Conservation (phyloP, 2,113 vertebrate species). For the Colistium nudipinnis region DNA sequence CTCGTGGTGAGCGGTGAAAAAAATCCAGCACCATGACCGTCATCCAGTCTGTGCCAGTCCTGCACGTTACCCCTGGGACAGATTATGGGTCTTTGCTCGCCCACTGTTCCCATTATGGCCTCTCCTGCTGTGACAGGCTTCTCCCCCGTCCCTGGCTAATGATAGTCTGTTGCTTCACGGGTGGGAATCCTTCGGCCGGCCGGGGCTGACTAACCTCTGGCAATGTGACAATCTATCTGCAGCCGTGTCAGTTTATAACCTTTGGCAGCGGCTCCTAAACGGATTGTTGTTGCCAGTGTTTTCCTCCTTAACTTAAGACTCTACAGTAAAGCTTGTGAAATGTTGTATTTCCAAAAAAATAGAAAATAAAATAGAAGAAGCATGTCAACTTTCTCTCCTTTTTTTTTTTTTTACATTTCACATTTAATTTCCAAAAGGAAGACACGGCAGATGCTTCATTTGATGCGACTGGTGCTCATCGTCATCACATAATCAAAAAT, state of each 20-base stretch:
- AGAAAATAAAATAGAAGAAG: too few relatives aligned
- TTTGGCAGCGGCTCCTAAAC: constrained; percentile 15
- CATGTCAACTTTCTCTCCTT: too few relatives aligned
- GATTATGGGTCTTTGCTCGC: constrained; percentile 10
- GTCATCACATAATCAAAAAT: too few relatives aligned
- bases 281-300: not conserved
- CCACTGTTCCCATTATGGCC: constrained; percentile 20
- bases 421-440: too few relatives aligned
- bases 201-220: constrained; percentile 18
- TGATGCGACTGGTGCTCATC: too few relatives aligned
- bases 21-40: too few relatives aligned
- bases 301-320: too few relatives aligned
- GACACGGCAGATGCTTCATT: too few relatives aligned
- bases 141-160: constrained; percentile 29
- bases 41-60: not conserved
- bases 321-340: too few relatives aligned
- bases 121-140: constrained; percentile 31
- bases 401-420: too few relatives aligned
- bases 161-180: not conserved
- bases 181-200: not conserved
- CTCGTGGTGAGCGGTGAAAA: too few relatives aligned
- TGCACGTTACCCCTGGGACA: not conserved
- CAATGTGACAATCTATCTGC: not conserved
- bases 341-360: too few relatives aligned
- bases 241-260: not conserved